Conservation (phyloP, 2,888 invertebrate genomes). For the Drosophila rellima region DNA sequence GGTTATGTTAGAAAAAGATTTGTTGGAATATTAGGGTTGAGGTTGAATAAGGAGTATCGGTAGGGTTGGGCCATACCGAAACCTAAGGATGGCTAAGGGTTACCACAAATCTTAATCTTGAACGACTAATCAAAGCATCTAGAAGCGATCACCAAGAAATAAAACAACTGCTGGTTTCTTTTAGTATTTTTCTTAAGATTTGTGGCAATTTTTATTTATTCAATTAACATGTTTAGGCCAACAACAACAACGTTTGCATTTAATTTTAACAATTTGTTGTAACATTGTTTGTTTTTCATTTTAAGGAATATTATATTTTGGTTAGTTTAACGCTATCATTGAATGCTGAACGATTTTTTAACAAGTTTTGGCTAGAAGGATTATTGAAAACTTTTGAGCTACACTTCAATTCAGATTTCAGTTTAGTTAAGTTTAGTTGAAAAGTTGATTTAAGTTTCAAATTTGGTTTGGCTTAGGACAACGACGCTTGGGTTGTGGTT, state of each 20-base stretch:
- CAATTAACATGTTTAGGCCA: constrained; percentile 71
- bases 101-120: constrained; percentile 80
- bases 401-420: constrained; percentile 9
- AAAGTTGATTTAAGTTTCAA: constrained; percentile 43
- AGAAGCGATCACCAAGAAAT: constrained; percentile 61
- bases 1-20: too few relatives aligned
- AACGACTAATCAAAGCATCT: constrained; percentile 14
- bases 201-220: constrained; percentile 85
- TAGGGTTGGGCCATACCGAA: too few relatives aligned
- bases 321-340: constrained; percentile 36
- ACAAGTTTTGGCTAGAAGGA: constrained; percentile 35
- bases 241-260: constrained; percentile 75
- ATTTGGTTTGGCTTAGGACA: constrained; percentile 55
- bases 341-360: constrained; percentile 46
- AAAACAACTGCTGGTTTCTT: constrained; percentile 74
- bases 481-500: constrained; percentile 74
- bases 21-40: too few relatives aligned
- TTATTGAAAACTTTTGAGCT: constrained; percentile 17
- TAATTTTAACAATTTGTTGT: constrained; percentile 72
- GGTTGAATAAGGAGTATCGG: too few relatives aligned
- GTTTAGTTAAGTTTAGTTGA: constrained; percentile 29
- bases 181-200: constrained; percentile 70
- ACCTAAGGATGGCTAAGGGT: constrained; percentile 46
- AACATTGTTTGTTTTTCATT: constrained; percentile 37
- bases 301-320: constrained; percentile 15